phyloP scores from a whole-genome alignment of 2,888 invertebrate species.

The Tipula vernalis region DNA sequence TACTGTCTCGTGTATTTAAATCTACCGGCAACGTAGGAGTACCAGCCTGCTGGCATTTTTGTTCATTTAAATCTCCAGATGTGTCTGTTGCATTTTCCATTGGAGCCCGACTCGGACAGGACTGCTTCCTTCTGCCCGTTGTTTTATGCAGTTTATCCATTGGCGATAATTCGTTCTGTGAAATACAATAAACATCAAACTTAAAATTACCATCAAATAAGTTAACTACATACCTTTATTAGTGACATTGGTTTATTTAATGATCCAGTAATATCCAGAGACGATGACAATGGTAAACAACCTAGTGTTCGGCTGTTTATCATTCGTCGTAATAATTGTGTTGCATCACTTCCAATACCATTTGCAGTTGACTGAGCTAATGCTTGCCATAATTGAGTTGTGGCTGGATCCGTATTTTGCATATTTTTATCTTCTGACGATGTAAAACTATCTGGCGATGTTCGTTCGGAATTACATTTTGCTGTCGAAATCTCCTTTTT shows the following conservation, averaged over 20 bases:
- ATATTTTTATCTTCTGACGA: conserved; percentile 29
- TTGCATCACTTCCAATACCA: conserved; percentile 50
- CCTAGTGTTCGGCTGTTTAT: conserved; percentile 65
- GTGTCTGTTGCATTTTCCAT: conserved; percentile 16
- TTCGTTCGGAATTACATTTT: conserved; percentile 16
- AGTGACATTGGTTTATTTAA: conserved; percentile 28
- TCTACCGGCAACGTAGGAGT: conserved; percentile 20
- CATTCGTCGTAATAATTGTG: conserved; percentile 59
- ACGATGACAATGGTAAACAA: conserved; percentile 47
- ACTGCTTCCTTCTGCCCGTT: conserved; percentile 61
- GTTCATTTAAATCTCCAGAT: conserved; percentile 13
- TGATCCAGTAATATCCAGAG: conserved; percentile 25
- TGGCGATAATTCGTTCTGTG: conserved; percentile 21
- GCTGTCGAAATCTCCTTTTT: not conserved
- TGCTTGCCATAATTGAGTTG: conserved; percentile 37
- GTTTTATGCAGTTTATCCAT: conserved; percentile 23
- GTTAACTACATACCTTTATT: conserved; percentile 6
- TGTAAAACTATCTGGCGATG: conserved; percentile 28
- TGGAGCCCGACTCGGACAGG: conserved; percentile 58
- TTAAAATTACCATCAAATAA: not conserved
- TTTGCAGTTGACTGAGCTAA: conserved; percentile 38
- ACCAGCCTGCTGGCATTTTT: conserved; percentile 14
- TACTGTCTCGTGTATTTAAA: conserved; percentile 17
- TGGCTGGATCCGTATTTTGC: conserved; percentile 30
- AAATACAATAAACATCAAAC: conserved; percentile 15